These are phyloP conservation scores for Gymnothorax reevesii DNA, from an alignment of 2,797 vertebrate species.

Conservation along the genomic window DNA sequence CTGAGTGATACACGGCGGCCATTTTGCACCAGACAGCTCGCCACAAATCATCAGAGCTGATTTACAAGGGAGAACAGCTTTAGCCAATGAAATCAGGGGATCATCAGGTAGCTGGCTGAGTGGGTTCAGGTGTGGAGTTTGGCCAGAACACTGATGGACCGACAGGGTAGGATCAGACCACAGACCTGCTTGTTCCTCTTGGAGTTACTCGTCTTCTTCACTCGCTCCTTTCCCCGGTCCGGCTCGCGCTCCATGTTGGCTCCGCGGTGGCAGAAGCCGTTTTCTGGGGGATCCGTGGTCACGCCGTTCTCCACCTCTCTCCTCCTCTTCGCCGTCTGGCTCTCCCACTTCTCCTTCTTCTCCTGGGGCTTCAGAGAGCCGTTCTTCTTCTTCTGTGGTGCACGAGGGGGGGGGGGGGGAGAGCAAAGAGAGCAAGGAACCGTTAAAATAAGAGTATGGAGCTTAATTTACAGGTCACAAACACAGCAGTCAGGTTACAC, in stretches of 20 bases:
- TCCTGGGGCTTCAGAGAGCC: constrained; percentile 86
- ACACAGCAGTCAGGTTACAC: background rate
- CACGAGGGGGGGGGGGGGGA: background rate
- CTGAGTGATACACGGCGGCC: no score
- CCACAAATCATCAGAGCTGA: no score
- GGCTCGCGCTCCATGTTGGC: constrained; percentile 78
- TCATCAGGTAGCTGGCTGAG: no score
- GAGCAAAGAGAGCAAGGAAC: constrained; percentile 1
- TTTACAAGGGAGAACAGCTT: no score
- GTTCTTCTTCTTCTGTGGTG: constrained; percentile 84
- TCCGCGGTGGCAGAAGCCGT: constrained; percentile 81
- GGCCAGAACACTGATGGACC: background rate
- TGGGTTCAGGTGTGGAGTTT: no score
- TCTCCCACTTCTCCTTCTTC: constrained; percentile 81
- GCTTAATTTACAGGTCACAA: background rate
- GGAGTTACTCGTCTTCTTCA: constrained; percentile 87
- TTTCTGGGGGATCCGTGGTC: constrained; percentile 82
- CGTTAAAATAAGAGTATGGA: constrained; percentile 16
- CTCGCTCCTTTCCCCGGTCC: constrained; percentile 84
- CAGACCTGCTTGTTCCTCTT: constrained; percentile 92
- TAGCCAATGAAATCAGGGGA: no score
- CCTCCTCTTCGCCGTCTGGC: constrained; percentile 72
- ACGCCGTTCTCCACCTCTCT: constrained; percentile 84
- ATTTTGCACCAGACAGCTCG: no score
- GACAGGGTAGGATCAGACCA: background rate